Base-by-base conservation (phyloP, 2,797 vertebrate species). In the Loris lydekkerianus region DNA sequence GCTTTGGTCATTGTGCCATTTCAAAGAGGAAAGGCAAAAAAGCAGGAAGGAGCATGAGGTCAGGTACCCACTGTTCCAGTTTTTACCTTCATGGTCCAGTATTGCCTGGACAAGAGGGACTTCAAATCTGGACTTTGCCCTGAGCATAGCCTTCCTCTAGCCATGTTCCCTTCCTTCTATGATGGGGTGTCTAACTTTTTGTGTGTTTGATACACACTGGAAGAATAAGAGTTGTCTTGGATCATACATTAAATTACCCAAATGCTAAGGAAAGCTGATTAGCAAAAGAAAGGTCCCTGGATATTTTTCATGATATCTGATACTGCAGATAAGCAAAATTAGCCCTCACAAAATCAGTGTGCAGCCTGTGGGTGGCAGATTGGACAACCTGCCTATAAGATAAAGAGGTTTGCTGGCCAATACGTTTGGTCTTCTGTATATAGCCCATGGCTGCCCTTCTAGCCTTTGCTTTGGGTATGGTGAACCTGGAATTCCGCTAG, bases 401-500 rank as follows among this genome's bases (percentile, higher is more conserved):
- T 63, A 10, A 10, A 76, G 49, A 76, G 27, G 9, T 67, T 53
- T 53, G 17, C 23, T 18, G 3, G 23, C 43, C 37, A 46, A 69
- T 40, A 20, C 67, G 20, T 17, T 69, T 75, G 49, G 10, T 20
- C 49, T 61, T 73, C 72, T 20, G 49, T 53, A 53, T 15, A 31
- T 53, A 31, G 40, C 5, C 11, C 29, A 0, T 0, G 1, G n/a
- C 14, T 75, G 5, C 8, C 43, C 4, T 3, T 17, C 10, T 49
- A 40, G 88, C 29, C 43, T 60, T 46, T 46, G 29, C 70, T 84
- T 5, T 25, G 40, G 2, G 17, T 11, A 21, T 3, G 2, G 20
- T 37, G 37, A 17, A 20, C 10, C 17, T 60, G 61, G 37, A 56
- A 46, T 58, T 61, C 23, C 67, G 88, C 15, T 7, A 58, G 5